These are phyloP conservation scores for Chrosomus eos DNA, from an alignment of 2,797 vertebrate genomes.

Conservation along the genomic window DNA sequence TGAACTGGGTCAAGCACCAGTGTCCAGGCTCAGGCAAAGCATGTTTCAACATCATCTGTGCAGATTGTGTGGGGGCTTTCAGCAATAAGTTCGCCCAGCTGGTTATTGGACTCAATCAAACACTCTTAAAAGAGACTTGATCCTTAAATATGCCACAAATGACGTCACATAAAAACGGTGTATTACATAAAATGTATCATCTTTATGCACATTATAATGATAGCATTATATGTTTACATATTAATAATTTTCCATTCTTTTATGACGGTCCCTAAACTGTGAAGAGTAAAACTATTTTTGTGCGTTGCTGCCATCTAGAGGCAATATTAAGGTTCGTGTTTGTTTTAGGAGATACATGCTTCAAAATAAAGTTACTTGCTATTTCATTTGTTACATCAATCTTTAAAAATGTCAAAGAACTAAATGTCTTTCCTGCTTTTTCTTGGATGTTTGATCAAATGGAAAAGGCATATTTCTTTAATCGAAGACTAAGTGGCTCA, in stretches of 20 bases:
- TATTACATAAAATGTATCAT: not conserved
- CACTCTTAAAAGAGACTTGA: constrained; percentile 40
- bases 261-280: not conserved
- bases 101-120: constrained; percentile 74
- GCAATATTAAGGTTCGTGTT: not conserved
- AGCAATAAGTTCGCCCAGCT: constrained; percentile 67
- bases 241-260: not conserved
- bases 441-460: not conserved
- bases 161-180: not conserved
- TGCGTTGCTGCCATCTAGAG: constrained; percentile 36
- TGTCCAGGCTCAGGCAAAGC: constrained; percentile 53
- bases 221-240: not conserved
- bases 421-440: not conserved
- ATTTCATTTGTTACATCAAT: not conserved
- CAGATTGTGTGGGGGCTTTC: constrained; percentile 71
- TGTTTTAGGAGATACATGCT: not conserved
- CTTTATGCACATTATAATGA: not conserved
- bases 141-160: not conserved
- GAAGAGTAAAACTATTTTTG: not conserved
- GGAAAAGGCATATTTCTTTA: not conserved
- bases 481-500: constrained; percentile 16
- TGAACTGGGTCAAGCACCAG: constrained; percentile 73
- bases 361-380: constrained; percentile 2
- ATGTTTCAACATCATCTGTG: constrained; percentile 75
- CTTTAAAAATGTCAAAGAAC: not conserved